These are phyloP conservation scores for Corvus hawaiiensis DNA, from an alignment of 2,113 vertebrate genomes.

Conservation along the genomic window DNA sequence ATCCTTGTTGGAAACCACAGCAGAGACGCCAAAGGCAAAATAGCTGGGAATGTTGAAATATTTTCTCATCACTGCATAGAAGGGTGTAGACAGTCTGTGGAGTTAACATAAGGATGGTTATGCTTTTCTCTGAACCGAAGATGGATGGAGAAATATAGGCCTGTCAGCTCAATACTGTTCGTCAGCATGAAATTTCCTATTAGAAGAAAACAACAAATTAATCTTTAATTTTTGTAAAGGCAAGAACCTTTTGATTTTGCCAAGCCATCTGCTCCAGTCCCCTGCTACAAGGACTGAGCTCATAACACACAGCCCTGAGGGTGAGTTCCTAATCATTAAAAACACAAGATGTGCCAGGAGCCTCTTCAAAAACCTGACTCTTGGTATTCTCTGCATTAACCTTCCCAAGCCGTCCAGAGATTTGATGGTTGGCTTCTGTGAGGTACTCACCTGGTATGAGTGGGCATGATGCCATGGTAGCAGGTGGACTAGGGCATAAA, in stretches of 20 bases:
- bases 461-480: not conserved
- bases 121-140: not conserved
- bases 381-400: not conserved
- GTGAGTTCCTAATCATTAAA: constrained; percentile 31
- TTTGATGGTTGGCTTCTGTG: constrained; percentile 9
- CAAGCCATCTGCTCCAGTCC: constrained; percentile 32
- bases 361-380: not conserved
- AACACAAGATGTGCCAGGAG: constrained; percentile 8
- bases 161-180: not conserved
- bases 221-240: constrained; percentile 41
- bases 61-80: not conserved
- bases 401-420: not conserved
- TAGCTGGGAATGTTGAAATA: not conserved
- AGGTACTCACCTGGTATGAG: not conserved
- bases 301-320: not conserved
- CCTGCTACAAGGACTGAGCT: not conserved
- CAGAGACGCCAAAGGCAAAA: constrained; percentile 1
- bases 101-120: not conserved
- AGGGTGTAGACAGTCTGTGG: not conserved
- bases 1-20: constrained; percentile 24
- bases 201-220: constrained; percentile 36
- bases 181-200: not conserved
- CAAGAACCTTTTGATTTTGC: not conserved
- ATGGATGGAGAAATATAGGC: not conserved
- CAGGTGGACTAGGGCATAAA: constrained; percentile 1